These are phyloP conservation scores for Nyctereutes procyonoides DNA, from an alignment of 2,113 vertebrate genomes.

Conservation along the genomic window DNA sequence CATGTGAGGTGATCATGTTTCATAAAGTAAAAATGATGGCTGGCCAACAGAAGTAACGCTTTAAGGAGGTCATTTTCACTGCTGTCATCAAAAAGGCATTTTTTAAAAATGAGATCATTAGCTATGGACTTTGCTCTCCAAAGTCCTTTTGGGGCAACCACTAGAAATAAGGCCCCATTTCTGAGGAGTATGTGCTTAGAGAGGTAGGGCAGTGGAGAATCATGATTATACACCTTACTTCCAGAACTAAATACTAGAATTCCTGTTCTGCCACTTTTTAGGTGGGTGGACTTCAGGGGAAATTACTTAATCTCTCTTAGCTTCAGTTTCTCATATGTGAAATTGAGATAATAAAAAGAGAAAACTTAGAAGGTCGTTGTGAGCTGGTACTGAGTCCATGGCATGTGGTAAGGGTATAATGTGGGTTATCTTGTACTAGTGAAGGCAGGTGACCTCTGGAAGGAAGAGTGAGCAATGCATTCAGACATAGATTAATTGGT, in stretches of 20 bases:
- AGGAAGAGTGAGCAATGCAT: background rate
- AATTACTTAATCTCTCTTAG: background rate
- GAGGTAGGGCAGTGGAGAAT: background rate
- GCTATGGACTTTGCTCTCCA: background rate
- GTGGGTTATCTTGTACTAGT: background rate
- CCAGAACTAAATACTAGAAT: background rate
- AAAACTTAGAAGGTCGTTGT: background rate
- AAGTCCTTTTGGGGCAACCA: background rate
- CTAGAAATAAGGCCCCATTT: background rate
- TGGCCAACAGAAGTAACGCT: background rate
- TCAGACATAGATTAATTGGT: background rate
- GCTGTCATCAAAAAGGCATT: background rate
- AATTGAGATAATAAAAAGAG: constrained; percentile 1
- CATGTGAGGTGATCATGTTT: background rate
- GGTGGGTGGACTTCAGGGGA: background rate
- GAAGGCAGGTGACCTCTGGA: background rate
- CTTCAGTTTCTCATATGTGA: background rate
- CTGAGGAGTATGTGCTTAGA: background rate
- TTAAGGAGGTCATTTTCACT: background rate
- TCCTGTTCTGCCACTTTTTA: background rate
- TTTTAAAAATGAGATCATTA: background rate
- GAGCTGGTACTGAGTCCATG: background rate
- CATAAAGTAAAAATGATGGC: background rate
- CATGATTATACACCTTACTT: background rate
- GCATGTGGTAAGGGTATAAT: too few relatives aligned